Evolutionary conservation across 2,113 vertebrate species (phyloP).

Genomic region (Rhodinocichla rosea): DNA sequence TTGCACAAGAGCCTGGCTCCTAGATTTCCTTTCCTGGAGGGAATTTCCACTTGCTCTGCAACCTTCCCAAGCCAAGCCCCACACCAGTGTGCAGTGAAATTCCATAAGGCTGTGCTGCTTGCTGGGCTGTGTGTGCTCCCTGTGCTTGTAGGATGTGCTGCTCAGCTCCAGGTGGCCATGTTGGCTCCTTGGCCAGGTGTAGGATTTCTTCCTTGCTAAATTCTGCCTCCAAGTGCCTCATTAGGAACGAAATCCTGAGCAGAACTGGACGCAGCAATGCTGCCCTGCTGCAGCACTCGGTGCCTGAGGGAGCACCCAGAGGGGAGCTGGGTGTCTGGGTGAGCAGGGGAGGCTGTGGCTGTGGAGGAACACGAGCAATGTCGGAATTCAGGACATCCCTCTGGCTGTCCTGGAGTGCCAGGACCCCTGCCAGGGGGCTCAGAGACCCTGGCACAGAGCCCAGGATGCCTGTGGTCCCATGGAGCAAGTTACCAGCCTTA

Average conservation of each 20-base stretch:
- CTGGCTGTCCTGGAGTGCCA: no score
- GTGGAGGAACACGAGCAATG: accelerated
- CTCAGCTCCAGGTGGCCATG: accelerated
- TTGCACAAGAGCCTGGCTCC: not conserved
- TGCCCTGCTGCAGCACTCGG: not conserved
- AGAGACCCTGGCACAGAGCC: no score
- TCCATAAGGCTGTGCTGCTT: accelerated
- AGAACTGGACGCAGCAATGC: not conserved
- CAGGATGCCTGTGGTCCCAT: no score
- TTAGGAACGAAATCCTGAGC: not conserved
- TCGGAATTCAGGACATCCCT: no score
- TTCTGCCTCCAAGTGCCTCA: accelerated
- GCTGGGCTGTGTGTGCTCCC: not conserved
- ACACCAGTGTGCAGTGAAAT: not conserved
- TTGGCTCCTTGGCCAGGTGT: not conserved
- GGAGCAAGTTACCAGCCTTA: no score
- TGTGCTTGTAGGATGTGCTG: not conserved
- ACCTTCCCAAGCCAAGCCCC: not conserved
- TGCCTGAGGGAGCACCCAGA: not conserved
- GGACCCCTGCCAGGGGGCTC: no score
- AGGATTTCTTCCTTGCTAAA: not conserved
- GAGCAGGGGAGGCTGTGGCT: accelerated
- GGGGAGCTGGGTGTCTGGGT: not conserved
- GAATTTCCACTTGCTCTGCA: not conserved
- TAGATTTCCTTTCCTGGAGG: not conserved